Conservation (phyloP, 2,113 vertebrate genomes). For the Apteryx owenii region DNA sequence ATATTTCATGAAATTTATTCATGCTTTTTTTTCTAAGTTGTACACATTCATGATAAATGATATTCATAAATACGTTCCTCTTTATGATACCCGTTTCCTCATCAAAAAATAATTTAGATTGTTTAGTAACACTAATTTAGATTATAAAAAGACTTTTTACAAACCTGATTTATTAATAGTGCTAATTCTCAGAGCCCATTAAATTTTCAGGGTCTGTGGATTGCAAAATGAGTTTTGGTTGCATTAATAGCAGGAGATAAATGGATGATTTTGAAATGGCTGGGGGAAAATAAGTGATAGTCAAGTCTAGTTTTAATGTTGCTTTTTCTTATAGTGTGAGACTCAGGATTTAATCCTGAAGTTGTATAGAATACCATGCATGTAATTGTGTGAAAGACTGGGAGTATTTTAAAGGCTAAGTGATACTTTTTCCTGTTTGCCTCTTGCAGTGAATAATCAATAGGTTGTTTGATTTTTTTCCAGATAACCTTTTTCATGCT, state of each 20-base stretch:
- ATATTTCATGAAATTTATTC: not conserved
- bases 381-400: not conserved
- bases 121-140: not conserved
- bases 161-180: not conserved
- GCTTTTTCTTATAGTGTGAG: not conserved
- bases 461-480: not conserved
- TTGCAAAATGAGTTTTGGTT: not conserved
- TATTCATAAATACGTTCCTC: not conserved
- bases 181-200: not conserved
- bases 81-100: not conserved
- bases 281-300: not conserved
- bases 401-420: not conserved
- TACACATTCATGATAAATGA: rapidly evolving
- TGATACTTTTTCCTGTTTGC: not conserved
- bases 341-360: not conserved
- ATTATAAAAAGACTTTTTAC: not conserved
- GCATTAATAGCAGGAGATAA: not conserved
- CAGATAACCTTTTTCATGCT: conserved; percentile 99
- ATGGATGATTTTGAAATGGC: not conserved
- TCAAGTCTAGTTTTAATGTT: not conserved
- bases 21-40: not conserved
- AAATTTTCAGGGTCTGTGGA: not conserved
- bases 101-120: not conserved
- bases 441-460: conserved; percentile 15
- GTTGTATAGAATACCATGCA: not conserved